These are phyloP conservation scores for Leptopilina myrica DNA, from an alignment of 2,888 invertebrate species.

Conservation along the genomic window DNA sequence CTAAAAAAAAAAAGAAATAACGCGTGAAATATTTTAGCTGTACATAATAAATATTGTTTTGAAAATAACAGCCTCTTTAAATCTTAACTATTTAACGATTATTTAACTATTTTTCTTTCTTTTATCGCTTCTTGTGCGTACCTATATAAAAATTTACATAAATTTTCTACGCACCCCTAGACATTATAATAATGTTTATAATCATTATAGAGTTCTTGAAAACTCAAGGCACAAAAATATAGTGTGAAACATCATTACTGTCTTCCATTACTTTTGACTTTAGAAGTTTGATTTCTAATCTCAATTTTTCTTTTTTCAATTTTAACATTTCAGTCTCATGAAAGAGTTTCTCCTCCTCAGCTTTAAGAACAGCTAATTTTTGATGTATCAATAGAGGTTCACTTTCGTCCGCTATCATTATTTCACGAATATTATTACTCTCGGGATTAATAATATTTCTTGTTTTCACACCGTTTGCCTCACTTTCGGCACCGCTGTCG, in stretches of 20 bases:
- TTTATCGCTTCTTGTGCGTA: too few species aligned
- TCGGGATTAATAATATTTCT: conserved; percentile 45
- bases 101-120: too few species aligned
- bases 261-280: conserved; percentile 72
- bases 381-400: conserved; percentile 69
- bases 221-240: conserved; percentile 72
- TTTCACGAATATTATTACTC: conserved; percentile 54
- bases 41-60: too few species aligned
- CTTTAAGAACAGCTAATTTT: conserved; percentile 71
- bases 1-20: too few species aligned
- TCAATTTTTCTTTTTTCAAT: conserved; percentile 71
- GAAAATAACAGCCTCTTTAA: too few species aligned
- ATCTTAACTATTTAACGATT: too few species aligned
- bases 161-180: too few species aligned
- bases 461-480: conserved; percentile 48
- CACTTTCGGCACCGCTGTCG: conserved; percentile 64
- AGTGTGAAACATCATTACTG: conserved; percentile 71
- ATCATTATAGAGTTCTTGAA: neutral
- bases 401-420: conserved; percentile 67
- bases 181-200: neutral
- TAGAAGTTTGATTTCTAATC: conserved; percentile 71
- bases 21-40: too few species aligned
- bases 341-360: conserved; percentile 69
- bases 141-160: too few species aligned
- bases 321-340: conserved; percentile 73